A percentile compares a stretch with the other conserved stretches of the same genome.
phyloP scores from a whole-genome alignment of 2,797 vertebrate genomes.

The Anguilla megastoma region DNA sequence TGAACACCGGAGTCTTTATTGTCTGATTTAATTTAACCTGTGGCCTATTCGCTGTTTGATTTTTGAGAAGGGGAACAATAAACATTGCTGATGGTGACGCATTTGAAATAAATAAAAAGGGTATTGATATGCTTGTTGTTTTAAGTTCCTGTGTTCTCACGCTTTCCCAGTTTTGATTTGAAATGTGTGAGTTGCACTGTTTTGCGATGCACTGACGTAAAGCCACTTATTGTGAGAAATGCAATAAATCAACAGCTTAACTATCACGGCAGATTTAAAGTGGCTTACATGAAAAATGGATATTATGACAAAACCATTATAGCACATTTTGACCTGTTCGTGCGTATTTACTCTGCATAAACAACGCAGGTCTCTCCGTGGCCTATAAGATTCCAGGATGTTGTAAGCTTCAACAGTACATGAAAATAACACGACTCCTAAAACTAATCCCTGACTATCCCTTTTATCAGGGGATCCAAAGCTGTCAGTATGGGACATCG shows the following conservation, averaged over 20 bases:
- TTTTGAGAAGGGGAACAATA: not conserved
- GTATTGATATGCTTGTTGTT: not conserved
- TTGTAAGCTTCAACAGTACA: constrained; percentile 81
- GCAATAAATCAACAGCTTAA: constrained; percentile 22
- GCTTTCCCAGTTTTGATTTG: not conserved
- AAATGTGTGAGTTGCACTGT: not conserved
- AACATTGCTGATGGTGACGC: not conserved
- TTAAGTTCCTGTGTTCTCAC: not conserved
- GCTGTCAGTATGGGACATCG: constrained; percentile 68
- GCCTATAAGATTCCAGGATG: constrained; percentile 75
- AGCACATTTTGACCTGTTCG: constrained; percentile 22
- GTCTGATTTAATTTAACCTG: not conserved
- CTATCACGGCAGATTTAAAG: constrained; percentile 17
- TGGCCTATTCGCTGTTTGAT: not conserved
- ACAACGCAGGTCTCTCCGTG: constrained; percentile 53
- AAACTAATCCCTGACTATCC: constrained; percentile 90
- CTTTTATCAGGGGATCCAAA: constrained; percentile 87
- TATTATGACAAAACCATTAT: constrained; percentile 23
- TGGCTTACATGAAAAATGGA: constrained; percentile 11
- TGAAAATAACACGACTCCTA: constrained; percentile 84
- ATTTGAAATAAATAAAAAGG: not conserved
- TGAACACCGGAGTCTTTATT: not conserved
- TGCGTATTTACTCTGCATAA: constrained; percentile 42
- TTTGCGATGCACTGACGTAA: not conserved
- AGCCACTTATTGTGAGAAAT: constrained; percentile 6